These are phyloP conservation scores for Drosophila oshimai DNA, from an alignment of 1,140 invertebrate genomes.

Conservation along the genomic window DNA sequence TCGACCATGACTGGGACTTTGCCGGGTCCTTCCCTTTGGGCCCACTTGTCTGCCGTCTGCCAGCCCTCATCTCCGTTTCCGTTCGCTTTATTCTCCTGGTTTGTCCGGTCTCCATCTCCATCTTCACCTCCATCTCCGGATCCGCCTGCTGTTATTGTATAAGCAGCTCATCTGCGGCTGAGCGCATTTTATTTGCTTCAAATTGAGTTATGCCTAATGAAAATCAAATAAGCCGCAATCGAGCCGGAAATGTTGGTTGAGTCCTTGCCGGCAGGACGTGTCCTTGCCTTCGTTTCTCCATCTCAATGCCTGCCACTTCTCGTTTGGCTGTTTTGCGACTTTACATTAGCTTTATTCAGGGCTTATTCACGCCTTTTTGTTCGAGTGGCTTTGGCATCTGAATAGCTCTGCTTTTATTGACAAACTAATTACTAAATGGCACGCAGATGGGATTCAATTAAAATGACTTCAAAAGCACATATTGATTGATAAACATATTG, in stretches of 20 bases:
- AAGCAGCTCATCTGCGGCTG: conserved; percentile 80
- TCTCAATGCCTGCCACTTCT: conserved; percentile 11
- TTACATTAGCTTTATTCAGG: conserved; percentile 36
- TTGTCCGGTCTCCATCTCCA: conserved; percentile 26
- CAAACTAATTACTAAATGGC: conserved; percentile 33
- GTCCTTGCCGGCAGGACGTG: conserved; percentile 16
- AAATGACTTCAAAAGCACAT: conserved; percentile 12
- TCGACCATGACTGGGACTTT: conserved; percentile 5
- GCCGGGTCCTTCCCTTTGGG: conserved; percentile 7
- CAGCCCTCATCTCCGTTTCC: conserved; percentile 52
- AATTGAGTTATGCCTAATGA: conserved; percentile 81
- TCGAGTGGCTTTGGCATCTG: conserved; percentile 18
- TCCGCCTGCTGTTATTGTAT: conserved; percentile 55
- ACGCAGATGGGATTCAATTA: conserved; percentile 57
- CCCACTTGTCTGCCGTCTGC: conserved; percentile 17
- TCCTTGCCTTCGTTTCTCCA: not conserved
- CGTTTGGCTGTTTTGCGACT: conserved; percentile 15
- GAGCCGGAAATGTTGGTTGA: conserved; percentile 67
- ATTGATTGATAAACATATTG: conserved; percentile 6
- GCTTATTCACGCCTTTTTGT: conserved; percentile 48
- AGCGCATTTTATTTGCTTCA: conserved; percentile 79
- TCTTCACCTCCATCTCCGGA: conserved; percentile 8
- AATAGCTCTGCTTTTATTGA: conserved; percentile 13
- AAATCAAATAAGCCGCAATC: conserved; percentile 81
- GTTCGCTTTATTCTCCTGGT: conserved; percentile 60